These are phyloP conservation scores for Epicauta chinensis DNA, from an alignment of 1,140 invertebrate genomes.

Conservation along the genomic window DNA sequence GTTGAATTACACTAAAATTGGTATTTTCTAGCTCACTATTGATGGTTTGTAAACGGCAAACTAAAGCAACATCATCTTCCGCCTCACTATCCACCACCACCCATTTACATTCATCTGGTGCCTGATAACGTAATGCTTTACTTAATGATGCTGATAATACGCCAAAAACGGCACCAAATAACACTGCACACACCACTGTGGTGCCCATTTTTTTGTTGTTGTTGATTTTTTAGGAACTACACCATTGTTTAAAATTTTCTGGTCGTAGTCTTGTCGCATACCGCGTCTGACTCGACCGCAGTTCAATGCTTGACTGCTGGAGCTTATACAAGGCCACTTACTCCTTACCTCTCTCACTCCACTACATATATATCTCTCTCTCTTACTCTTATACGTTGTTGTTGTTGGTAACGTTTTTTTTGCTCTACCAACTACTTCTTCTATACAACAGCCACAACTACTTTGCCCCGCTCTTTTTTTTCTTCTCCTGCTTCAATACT, in stretches of 20 bases:
- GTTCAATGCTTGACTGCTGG: constrained; percentile 34
- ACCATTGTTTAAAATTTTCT: constrained; percentile 30
- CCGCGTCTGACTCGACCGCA: constrained; percentile 31
- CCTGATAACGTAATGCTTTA: constrained; percentile 67
- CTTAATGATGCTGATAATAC: constrained; percentile 62
- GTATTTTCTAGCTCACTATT: constrained; percentile 85
- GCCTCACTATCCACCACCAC: constrained; percentile 51
- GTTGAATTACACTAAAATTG: constrained; percentile 82
- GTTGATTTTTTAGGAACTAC: constrained; percentile 19
- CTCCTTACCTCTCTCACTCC: constrained; percentile 22
- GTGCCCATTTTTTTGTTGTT: constrained; percentile 40
- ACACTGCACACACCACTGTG: constrained; percentile 45
- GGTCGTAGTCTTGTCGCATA: constrained; percentile 29
- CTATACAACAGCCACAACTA: too few species aligned
- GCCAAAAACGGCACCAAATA: constrained; percentile 59
- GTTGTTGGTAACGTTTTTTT: too few species aligned
- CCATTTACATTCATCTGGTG: constrained; percentile 81
- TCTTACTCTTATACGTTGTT: background rate
- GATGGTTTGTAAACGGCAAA: constrained; percentile 75
- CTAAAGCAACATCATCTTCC: constrained; percentile 66
- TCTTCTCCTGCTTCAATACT: too few species aligned
- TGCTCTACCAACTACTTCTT: too few species aligned
- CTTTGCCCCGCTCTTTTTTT: constrained; percentile 17
- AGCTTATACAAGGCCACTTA: constrained; percentile 37
- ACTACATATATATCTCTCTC: background rate